Evolutionary conservation across 2,113 vertebrate genomes (phyloP).

Genomic region (Probosciger aterrimus): DNA sequence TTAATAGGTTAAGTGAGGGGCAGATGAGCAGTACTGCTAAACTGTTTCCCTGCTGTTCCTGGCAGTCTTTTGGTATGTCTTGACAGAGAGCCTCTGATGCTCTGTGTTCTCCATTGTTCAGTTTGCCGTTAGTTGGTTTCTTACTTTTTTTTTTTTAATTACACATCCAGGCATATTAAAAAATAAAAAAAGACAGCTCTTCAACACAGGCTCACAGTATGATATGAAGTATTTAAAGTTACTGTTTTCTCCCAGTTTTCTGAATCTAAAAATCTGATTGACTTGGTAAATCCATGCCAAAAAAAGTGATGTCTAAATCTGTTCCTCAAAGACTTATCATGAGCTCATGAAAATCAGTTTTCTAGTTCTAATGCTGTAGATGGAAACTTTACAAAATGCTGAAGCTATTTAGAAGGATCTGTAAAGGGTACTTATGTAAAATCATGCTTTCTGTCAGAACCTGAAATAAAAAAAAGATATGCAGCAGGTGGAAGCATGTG

Average conservation of each 20-base stretch:
- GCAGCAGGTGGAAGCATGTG: not conserved
- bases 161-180: not conserved
- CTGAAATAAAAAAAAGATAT: not conserved
- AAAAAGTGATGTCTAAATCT: not conserved
- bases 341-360: not conserved
- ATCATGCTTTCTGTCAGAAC: not conserved
- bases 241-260: not conserved
- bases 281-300: not conserved
- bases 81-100: not conserved
- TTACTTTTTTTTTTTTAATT: not conserved
- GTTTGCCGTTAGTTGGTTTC: not conserved
- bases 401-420: not conserved
- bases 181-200: not conserved
- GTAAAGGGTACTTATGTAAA: not conserved
- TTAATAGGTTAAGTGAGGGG: not conserved
- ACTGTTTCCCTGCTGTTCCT: not conserved
- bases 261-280: not conserved
- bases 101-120: not conserved
- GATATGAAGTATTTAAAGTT: not conserved
- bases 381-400: not conserved
- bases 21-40: not conserved
- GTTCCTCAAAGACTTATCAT: not conserved
- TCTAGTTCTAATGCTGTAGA: not conserved
- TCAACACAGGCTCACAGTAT: not conserved
- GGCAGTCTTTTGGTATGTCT: not conserved